phyloP scores from a whole-genome alignment of 2,797 vertebrate genomes.

The Pyrrhura leucotis region DNA sequence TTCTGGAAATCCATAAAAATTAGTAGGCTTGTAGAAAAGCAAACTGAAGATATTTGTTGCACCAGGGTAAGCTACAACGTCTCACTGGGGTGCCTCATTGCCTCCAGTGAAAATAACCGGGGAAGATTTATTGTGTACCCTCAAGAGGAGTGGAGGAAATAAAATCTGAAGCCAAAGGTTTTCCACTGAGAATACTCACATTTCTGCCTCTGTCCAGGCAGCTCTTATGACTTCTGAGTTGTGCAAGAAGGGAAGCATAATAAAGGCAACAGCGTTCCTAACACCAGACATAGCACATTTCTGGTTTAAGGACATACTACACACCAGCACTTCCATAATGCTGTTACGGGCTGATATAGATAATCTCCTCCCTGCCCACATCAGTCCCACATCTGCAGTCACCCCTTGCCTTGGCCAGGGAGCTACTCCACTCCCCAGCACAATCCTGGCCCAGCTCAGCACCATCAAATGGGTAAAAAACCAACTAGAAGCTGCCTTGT shows the following conservation, averaged over 20 bases:
- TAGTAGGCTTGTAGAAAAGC: background rate
- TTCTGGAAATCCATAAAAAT: constrained; percentile 26
- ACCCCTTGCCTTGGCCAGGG: background rate
- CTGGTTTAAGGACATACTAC: background rate
- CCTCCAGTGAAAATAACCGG: background rate
- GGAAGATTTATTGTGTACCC: background rate
- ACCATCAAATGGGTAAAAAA: background rate
- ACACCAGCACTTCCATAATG: background rate
- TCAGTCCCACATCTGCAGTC: background rate
- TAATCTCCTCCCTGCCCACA: background rate
- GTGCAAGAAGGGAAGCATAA: background rate
- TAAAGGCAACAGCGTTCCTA: background rate
- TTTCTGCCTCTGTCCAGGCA: background rate
- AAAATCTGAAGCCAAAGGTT: background rate
- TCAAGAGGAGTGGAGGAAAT: background rate
- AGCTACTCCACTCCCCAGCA: background rate
- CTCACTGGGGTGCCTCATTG: background rate
- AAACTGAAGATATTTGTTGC: background rate
- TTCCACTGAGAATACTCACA: background rate
- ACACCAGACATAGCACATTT: background rate
- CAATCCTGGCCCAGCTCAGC: background rate
- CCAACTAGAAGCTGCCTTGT: background rate
- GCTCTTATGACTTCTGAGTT: background rate
- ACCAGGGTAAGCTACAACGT: background rate
- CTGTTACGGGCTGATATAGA: background rate